These are phyloP conservation scores for Actinia equina DNA, from an alignment of 64 coral and sea anemone genomes.

Conservation along the genomic window DNA sequence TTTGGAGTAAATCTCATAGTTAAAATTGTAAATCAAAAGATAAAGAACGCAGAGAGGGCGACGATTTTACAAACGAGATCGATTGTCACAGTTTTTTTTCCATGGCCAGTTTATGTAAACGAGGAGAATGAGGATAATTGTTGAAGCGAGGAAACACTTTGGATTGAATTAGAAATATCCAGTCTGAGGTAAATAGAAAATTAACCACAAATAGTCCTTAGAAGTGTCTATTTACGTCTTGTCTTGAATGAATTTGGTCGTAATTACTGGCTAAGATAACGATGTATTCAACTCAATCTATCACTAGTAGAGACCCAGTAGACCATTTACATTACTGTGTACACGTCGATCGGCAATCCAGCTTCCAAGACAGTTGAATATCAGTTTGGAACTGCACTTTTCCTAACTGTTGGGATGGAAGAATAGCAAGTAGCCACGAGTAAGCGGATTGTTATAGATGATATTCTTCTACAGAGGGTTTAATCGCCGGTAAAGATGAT, in stretches of 20 bases:
- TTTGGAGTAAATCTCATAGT: conserved; percentile 9
- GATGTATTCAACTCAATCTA: background rate
- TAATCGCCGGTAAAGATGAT: background rate
- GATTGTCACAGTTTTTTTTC: background rate
- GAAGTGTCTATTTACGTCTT: background rate
- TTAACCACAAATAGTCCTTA: background rate
- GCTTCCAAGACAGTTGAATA: background rate
- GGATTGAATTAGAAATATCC: background rate
- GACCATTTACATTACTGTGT: background rate
- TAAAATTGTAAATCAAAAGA: background rate
- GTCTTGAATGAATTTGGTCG: background rate
- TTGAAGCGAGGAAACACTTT: background rate
- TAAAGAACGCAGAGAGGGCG: background rate
- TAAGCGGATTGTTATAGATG: background rate
- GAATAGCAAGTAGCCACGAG: background rate
- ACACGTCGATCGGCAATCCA: background rate
- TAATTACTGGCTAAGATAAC: background rate
- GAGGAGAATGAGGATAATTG: background rate
- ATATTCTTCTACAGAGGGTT: background rate
- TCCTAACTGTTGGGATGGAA: background rate
- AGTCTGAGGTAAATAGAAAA: background rate
- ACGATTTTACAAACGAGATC: background rate
- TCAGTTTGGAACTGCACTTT: background rate
- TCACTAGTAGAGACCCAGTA: background rate
- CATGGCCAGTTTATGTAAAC: background rate